phyloP scores from a whole-genome alignment of 2,113 vertebrate species.

The Rhea pennata region DNA sequence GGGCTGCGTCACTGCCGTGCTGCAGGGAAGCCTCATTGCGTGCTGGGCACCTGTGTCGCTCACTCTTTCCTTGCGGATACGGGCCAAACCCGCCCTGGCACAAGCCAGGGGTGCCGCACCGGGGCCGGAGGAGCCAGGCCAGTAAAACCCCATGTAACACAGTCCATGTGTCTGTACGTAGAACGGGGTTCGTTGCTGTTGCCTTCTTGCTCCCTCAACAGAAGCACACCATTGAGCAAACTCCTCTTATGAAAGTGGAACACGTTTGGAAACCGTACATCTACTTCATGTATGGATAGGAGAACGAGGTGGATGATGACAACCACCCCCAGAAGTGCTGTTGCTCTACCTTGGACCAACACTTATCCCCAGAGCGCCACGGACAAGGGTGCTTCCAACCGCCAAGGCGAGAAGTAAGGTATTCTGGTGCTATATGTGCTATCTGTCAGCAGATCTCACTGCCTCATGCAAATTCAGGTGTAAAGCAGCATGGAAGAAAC shows the following conservation, averaged over 20 bases:
- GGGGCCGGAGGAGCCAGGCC: no score
- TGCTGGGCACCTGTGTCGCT: rapidly evolving
- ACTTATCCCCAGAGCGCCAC: neutral
- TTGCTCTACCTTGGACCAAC: neutral
- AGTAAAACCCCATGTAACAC: no score
- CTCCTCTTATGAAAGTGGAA: constrained; percentile 78
- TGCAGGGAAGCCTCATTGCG: neutral
- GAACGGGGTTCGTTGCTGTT: neutral
- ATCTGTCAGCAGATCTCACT: neutral
- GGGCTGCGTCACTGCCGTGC: neutral
- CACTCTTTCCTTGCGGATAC: neutral
- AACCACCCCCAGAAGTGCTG: constrained; percentile 72
- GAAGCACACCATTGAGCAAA: constrained; percentile 81
- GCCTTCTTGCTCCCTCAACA: neutral
- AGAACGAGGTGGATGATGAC: constrained; percentile 78
- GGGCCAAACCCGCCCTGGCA: no score
- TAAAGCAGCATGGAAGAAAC: no score
- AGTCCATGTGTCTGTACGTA: no score
- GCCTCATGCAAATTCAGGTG: neutral
- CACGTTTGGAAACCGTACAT: constrained; percentile 72
- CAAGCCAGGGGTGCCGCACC: no score
- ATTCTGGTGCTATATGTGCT: neutral
- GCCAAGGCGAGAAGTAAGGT: no score
- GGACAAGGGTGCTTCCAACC: neutral
- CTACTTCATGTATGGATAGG: constrained; percentile 80